A percentile compares a stretch with the other conserved stretches of the same genome.
phyloP scores from a whole-genome alignment of 1,140 invertebrate species.

The Chrysomallon squamiferum region DNA sequence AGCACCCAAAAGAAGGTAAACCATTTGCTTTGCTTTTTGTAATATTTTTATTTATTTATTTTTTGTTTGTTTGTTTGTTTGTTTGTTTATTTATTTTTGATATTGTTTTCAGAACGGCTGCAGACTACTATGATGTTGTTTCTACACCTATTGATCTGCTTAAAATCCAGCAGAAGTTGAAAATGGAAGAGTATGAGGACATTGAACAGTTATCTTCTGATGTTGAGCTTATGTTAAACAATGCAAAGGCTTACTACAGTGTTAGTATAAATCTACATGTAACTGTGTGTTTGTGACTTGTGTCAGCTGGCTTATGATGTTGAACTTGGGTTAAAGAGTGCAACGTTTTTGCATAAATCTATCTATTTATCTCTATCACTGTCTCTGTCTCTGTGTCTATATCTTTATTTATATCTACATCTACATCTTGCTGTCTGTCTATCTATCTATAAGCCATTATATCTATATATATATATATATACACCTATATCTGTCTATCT shows the following conservation, averaged over 20 bases:
- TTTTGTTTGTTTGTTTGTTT: no score
- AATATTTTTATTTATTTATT: no score
- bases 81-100: not conserved
- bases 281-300: no score
- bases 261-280: conserved; percentile 62
- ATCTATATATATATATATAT: no score
- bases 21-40: not conserved
- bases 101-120: conserved; percentile 57
- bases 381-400: no score
- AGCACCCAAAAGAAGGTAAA: conserved; percentile 84
- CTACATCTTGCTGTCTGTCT: no score
- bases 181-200: conserved; percentile 88
- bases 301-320: not conserved
- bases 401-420: no score
- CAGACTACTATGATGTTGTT: conserved; percentile 72
- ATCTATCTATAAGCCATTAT: no score
- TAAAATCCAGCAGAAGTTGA: conserved; percentile 94
- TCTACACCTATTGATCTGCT: conserved; percentile 91
- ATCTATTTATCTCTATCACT: not conserved
- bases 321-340: not conserved
- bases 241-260: conserved; percentile 95
- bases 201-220: conserved; percentile 90
- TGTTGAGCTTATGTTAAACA: conserved; percentile 89
- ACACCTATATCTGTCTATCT: no score
- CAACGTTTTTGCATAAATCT: no score